Evolutionary conservation across 2,888 invertebrate species (phyloP).

Genomic region (Tipula confusa): DNA sequence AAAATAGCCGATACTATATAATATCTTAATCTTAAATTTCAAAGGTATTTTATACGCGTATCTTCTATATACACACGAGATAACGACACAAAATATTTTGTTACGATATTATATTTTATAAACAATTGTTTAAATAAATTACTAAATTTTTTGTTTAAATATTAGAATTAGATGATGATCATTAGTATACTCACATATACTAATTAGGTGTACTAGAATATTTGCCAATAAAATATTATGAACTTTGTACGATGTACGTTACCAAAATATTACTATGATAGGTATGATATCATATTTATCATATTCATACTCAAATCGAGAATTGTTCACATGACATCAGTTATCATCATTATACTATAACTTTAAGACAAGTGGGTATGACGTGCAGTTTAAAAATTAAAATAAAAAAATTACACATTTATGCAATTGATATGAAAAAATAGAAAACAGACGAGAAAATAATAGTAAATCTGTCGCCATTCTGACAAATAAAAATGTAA

Average conservation of each 20-base stretch:
- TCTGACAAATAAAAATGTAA: not conserved
- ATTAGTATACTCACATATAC: not conserved
- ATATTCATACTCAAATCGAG: not conserved
- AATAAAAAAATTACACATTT: not conserved
- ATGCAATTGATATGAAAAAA: not conserved
- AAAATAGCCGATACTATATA: not conserved
- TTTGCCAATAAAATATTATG: not conserved
- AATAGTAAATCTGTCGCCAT: not conserved
- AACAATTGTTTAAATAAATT: not conserved
- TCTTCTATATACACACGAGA: not conserved
- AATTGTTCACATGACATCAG: not conserved
- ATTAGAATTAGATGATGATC: not conserved
- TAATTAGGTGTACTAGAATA: no score
- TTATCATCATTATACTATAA: not conserved
- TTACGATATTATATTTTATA: not conserved
- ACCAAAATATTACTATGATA: not conserved
- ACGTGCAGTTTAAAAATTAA: not conserved
- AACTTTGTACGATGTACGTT: not conserved
- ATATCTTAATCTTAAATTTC: not conserved
- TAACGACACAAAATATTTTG: not conserved
- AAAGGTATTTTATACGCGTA: not conserved
- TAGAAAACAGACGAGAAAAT: not conserved
- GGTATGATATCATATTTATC: not conserved
- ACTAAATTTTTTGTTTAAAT: not conserved
- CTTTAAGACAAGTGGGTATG: not conserved